phyloP scores from a whole-genome alignment of 2,113 vertebrate genomes.

The Chlorodrepanis virens region DNA sequence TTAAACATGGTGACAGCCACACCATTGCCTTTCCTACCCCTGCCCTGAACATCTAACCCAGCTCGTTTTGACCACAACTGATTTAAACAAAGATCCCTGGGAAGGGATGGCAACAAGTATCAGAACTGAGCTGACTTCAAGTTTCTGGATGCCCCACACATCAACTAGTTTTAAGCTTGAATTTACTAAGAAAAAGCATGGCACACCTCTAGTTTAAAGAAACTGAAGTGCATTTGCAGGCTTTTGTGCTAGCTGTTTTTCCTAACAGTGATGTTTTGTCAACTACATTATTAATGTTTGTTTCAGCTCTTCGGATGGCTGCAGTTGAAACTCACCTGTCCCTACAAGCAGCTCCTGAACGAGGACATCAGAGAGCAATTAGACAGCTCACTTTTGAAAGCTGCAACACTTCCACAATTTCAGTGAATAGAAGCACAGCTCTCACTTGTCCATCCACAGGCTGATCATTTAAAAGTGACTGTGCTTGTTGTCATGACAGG shows the following conservation, averaged over 20 bases:
- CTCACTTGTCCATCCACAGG: neutral
- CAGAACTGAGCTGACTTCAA: neutral
- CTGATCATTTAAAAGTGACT: neutral
- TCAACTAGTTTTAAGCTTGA: neutral
- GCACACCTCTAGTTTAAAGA: neutral
- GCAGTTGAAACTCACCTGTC: neutral
- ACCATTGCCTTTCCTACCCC: neutral
- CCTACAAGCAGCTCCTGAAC: neutral
- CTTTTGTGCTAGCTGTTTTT: neutral
- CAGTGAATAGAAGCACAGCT: neutral
- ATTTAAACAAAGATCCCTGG: neutral
- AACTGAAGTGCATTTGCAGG: neutral
- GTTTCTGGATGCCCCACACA: neutral
- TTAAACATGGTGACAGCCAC: rapidly evolving
- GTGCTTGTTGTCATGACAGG: rapidly evolving
- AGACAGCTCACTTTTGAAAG: neutral
- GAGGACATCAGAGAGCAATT: neutral
- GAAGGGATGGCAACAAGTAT: neutral
- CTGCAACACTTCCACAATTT: neutral
- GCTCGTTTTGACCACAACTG: neutral
- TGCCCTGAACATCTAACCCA: neutral
- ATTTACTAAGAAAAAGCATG: neutral
- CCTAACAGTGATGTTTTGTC: neutral
- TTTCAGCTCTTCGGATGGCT: neutral
- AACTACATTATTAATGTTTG: neutral